These are phyloP conservation scores for Scelioninae gen. 2 DNA, from an alignment of 2,888 invertebrate genomes.

Conservation along the genomic window DNA sequence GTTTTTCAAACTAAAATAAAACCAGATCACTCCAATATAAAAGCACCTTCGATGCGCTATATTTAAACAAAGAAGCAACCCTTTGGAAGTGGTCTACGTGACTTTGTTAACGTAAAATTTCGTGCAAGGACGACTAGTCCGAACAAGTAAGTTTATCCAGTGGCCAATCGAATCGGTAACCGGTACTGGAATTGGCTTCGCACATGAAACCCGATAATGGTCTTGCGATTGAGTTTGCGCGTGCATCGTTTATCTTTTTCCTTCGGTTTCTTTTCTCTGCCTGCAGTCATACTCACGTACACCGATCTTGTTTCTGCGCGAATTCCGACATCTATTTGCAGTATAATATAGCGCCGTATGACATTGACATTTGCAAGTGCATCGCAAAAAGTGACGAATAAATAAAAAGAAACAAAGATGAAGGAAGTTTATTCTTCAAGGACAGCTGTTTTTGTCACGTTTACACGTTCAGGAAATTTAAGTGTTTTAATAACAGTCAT, in stretches of 20 bases:
- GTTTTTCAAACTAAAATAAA: too few species aligned
- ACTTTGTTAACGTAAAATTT: slow-evolving; percentile 51
- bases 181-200: slow-evolving; percentile 35
- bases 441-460: slow-evolving; percentile 16
- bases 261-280: slow-evolving; percentile 9
- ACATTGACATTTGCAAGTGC: slow-evolving; percentile 34
- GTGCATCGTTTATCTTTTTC: slow-evolving; percentile 15
- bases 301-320: slow-evolving; percentile 20
- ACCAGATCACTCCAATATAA: too few species aligned
- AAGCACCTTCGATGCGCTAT: background rate
- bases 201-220: slow-evolving; percentile 9
- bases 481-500: background rate
- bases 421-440: slow-evolving; percentile 13
- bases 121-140: slow-evolving; percentile 47
- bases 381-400: slow-evolving; percentile 10
- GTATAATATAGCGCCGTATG: background rate
- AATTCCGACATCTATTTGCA: slow-evolving; percentile 31
- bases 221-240: slow-evolving; percentile 9
- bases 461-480: slow-evolving; percentile 5
- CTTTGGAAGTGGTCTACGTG: slow-evolving; percentile 49
- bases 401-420: slow-evolving; percentile 7
- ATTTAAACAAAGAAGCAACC: slow-evolving; percentile 13
- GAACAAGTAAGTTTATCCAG: slow-evolving; percentile 32
- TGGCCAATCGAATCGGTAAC: slow-evolving; percentile 27
- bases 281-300: slow-evolving; percentile 30